Conservation (phyloP, 2,888 invertebrate species). For the Eucriotettix oculatus region DNA sequence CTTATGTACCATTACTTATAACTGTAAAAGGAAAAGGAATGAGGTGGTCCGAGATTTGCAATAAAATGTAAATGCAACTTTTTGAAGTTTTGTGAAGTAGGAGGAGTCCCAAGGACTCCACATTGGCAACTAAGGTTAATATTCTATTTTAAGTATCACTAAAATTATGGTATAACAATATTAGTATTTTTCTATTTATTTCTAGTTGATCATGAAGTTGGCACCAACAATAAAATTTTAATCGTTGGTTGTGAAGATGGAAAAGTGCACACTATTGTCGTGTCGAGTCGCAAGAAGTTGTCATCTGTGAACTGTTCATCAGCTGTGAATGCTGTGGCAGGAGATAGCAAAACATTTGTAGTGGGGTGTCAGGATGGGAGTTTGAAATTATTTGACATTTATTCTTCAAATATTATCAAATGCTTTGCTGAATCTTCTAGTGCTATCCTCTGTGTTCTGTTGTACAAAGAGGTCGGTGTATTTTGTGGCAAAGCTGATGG, state of each 20-base stretch:
- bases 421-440: conserved; percentile 37
- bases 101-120: too few species aligned
- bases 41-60: too few species aligned
- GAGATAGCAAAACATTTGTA: conserved; percentile 28
- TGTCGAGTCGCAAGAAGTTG: conserved; percentile 33
- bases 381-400: conserved; percentile 19
- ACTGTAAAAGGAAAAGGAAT: too few species aligned
- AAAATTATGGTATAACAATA: too few species aligned
- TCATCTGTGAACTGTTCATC: conserved; percentile 27
- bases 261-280: conserved; percentile 33
- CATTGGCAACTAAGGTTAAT: too few species aligned
- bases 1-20: too few species aligned
- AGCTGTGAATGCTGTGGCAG: conserved; percentile 38
- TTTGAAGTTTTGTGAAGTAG: too few species aligned
- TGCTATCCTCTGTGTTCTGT: conserved; percentile 34
- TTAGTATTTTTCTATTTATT: background rate
- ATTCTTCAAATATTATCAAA: background rate
- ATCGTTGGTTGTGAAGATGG: conserved; percentile 45
- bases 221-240: conserved; percentile 42
- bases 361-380: conserved; percentile 44
- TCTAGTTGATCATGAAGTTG: conserved; percentile 34
- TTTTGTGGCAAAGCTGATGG: conserved; percentile 45
- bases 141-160: too few species aligned
- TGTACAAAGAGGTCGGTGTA: conserved; percentile 33
- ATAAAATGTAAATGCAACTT: too few species aligned